Percentiles rank a stretch among this genome's conserved stretches.
Conservation (phyloP, 2,113 vertebrate species). For the Lagopus leucura region DNA sequence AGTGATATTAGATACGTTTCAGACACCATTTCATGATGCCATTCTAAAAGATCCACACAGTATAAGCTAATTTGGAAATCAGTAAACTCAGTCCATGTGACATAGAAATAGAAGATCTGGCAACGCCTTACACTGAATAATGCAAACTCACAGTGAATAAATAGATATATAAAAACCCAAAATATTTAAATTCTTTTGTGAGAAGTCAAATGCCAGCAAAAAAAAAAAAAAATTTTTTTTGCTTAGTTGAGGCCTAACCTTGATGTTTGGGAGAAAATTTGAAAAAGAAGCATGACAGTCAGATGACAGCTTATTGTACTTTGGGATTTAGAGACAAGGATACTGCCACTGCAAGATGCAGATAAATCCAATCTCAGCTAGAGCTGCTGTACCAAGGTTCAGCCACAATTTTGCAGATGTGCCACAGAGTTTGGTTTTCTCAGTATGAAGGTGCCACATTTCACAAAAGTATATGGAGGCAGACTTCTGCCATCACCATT, state of each 20-base stretch:
- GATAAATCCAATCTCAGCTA: not conserved
- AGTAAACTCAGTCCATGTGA: not conserved
- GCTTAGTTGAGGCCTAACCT: not conserved
- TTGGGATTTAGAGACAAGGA: not conserved
- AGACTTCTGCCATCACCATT: not conserved
- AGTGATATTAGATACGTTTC: not conserved
- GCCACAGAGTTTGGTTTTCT: not conserved
- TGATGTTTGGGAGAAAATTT: not conserved
- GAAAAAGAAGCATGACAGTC: not conserved
- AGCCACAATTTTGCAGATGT: not conserved
- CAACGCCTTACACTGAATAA: not conserved
- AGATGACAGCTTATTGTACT: not conserved
- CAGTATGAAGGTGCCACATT: not conserved
- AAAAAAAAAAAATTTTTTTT: not conserved
- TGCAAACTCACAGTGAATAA: not conserved
- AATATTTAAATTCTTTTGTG: not conserved
- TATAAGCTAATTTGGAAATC: not conserved
- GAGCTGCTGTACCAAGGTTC: not conserved
- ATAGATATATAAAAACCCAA: not conserved
- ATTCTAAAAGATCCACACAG: not conserved
- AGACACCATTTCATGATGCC: not conserved
- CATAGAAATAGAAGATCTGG: not conserved
- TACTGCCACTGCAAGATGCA: not conserved
- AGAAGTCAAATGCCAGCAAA: not conserved
- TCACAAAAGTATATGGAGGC: not conserved